These are phyloP conservation scores for Pelagia noctiluca DNA, from an alignment of 30 jellyfish, hydroid and myxozoan species.

Conservation along the genomic window DNA sequence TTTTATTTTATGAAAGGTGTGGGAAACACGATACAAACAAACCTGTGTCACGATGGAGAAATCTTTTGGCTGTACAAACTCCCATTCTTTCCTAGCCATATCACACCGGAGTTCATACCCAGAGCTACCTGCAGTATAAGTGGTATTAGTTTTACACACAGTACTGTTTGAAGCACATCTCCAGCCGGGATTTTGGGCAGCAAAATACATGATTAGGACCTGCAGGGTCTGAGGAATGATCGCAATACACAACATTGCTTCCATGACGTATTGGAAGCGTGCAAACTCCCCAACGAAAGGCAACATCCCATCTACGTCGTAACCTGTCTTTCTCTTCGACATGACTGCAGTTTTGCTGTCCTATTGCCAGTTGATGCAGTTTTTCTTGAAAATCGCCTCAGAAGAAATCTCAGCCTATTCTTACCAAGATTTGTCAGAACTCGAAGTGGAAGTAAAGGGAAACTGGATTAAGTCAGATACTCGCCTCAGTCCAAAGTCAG, in stretches of 20 bases:
- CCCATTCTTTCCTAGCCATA: slow-evolving; percentile 77
- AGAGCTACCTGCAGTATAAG: slow-evolving; percentile 16
- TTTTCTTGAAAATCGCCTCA: too few relatives aligned
- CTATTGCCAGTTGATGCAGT: too few relatives aligned
- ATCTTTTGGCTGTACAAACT: slow-evolving; percentile 65
- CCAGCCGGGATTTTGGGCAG: slow-evolving; percentile 83
- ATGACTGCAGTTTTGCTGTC: too few relatives aligned
- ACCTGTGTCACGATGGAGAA: slow-evolving; percentile 85
- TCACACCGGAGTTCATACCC: slow-evolving; percentile 59
- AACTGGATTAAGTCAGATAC: too few relatives aligned
- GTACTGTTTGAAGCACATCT: slow-evolving; percentile 80
- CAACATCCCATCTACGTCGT: slow-evolving; percentile 65
- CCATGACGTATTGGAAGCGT: slow-evolving; percentile 62
- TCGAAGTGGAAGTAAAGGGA: too few relatives aligned
- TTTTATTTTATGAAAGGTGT: too few relatives aligned
- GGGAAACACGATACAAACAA: too few relatives aligned
- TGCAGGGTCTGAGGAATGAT: slow-evolving; percentile 71
- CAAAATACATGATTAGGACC: slow-evolving; percentile 79
- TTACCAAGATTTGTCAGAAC: too few relatives aligned
- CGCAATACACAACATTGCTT: slow-evolving; percentile 59
- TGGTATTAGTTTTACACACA: slow-evolving; percentile 35
- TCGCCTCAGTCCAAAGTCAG: too few relatives aligned
- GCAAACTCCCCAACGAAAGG: slow-evolving; percentile 79
- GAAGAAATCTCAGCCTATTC: too few relatives aligned
- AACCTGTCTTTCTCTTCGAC: slow-evolving; percentile 19